These are phyloP conservation scores for Plectrocnemia conspersa DNA, from an alignment of 1,140 invertebrate species.

Conservation along the genomic window DNA sequence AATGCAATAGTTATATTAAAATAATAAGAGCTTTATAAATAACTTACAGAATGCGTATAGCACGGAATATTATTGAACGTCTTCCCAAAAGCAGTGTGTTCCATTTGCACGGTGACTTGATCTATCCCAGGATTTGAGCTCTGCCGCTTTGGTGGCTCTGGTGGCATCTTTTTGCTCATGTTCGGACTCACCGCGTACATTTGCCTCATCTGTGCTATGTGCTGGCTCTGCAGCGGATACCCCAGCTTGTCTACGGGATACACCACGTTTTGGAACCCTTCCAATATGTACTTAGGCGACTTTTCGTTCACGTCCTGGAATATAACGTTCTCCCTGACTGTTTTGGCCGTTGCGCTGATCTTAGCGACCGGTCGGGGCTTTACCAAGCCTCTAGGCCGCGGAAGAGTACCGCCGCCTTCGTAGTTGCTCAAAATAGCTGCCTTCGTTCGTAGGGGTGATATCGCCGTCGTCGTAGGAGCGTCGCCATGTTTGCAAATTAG, in stretches of 20 bases:
- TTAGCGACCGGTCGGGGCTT: conserved; percentile 82
- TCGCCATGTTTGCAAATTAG: conserved; percentile 59
- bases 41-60: conserved; percentile 30
- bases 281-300: conserved; percentile 50
- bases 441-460: conserved; percentile 82
- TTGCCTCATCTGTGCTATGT: conserved; percentile 38
- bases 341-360: conserved; percentile 60
- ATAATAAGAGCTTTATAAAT: conserved; percentile 13
- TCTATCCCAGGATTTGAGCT: conserved; percentile 46
- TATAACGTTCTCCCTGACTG: conserved; percentile 43
- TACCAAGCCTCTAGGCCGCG: conserved; percentile 74
- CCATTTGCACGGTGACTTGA: conserved; percentile 34
- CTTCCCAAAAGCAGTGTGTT: conserved; percentile 22
- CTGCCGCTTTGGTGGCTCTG: conserved; percentile 79
- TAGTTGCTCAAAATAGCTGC: conserved; percentile 51
- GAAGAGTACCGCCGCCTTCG: conserved; percentile 75
- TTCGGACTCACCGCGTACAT: conserved; percentile 55
- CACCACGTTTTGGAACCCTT: conserved; percentile 32
- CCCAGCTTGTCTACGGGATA: conserved; percentile 47
- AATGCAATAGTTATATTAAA: no score
- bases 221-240: conserved; percentile 46
- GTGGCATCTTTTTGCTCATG: conserved; percentile 69
- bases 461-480: conserved; percentile 85
- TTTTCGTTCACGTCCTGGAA: conserved; percentile 51
- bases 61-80: conserved; percentile 27